These are phyloP conservation scores for Nudaria mundana DNA, from an alignment of 2,888 invertebrate species.

Conservation along the genomic window DNA sequence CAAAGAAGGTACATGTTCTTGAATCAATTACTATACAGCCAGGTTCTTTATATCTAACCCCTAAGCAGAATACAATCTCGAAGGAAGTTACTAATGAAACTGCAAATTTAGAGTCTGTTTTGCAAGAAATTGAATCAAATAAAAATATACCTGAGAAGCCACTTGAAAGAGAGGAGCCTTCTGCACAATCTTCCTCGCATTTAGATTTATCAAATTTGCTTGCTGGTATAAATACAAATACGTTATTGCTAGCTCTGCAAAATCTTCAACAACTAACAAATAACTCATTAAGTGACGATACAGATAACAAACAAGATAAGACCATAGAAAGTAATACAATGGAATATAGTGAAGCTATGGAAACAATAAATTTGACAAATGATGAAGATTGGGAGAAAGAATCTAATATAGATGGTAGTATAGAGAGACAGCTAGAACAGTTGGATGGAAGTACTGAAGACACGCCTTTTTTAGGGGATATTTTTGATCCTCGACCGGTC, in stretches of 20 bases:
- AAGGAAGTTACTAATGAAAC: constrained; percentile 5
- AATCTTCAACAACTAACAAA: constrained; percentile 65
- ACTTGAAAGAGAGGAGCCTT: constrained; percentile 9
- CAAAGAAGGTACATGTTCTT: constrained; percentile 59
- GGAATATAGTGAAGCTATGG: constrained; percentile 34
- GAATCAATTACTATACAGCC: constrained; percentile 61
- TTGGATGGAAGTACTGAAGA: constrained; percentile 64
- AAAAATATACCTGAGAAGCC: constrained; percentile 10
- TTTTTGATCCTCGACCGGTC: constrained; percentile 72
- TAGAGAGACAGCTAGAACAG: constrained; percentile 60
- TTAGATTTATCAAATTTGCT: constrained; percentile 59
- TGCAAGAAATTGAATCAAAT: constrained; percentile 11
- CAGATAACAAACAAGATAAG: constrained; percentile 21
- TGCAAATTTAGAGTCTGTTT: constrained; percentile 6
- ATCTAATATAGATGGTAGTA: constrained; percentile 61
- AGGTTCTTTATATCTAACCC: constrained; percentile 9
- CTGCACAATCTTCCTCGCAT: constrained; percentile 34
- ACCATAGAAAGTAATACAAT: constrained; percentile 20
- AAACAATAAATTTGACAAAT: constrained; percentile 70
- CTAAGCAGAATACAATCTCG: constrained; percentile 9
- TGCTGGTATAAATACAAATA: constrained; percentile 66
- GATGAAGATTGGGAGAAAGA: constrained; percentile 74
- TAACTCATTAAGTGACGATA: constrained; percentile 26
- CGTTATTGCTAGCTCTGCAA: constrained; percentile 65
- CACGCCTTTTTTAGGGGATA: constrained; percentile 74